phyloP scores from a whole-genome alignment of 2,113 vertebrate genomes.

The Rhabdomys dilectus region DNA sequence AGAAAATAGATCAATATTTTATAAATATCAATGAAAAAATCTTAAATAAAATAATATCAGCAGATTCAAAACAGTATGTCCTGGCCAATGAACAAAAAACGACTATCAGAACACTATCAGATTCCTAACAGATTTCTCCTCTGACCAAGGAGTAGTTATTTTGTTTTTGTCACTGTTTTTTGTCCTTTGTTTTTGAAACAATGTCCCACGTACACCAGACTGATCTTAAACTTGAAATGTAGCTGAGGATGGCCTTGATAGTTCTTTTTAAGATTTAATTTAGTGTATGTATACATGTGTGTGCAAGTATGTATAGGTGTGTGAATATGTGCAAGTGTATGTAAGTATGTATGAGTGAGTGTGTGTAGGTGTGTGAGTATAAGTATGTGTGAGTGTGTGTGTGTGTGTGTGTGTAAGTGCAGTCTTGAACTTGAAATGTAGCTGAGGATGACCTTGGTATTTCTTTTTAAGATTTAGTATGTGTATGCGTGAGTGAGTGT shows the following conservation, averaged over 20 bases:
- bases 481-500: neutral
- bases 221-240: neutral
- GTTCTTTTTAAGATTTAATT: neutral
- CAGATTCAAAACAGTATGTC: neutral
- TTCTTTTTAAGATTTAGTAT: too few species aligned
- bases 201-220: neutral
- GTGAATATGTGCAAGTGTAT: too few species aligned
- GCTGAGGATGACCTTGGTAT: too few species aligned
- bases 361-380: too few species aligned
- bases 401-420: too few species aligned
- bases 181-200: neutral
- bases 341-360: too few species aligned
- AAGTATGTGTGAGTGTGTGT: neutral
- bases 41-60: neutral
- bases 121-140: neutral
- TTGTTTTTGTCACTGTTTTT: neutral
- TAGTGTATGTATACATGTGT: neutral
- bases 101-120: neutral
- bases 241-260: neutral
- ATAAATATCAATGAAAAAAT: neutral
- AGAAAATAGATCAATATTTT: neutral
- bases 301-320: too few species aligned
- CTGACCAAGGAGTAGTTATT: neutral
- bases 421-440: too few species aligned
- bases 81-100: neutral